Conservation (phyloP, 2,113 vertebrate genomes). For the Stercorarius parasiticus region DNA sequence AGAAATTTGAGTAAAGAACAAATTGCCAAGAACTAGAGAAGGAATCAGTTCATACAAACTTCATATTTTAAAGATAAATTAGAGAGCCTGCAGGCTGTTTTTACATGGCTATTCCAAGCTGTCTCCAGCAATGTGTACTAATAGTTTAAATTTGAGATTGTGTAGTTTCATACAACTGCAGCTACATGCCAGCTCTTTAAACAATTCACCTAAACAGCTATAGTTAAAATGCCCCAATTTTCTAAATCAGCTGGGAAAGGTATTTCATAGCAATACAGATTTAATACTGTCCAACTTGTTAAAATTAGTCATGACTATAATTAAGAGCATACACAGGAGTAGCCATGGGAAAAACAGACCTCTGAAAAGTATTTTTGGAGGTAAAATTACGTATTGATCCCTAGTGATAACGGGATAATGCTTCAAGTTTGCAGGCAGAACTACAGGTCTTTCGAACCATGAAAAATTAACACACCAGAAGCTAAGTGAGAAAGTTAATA, state of each 20-base stretch:
- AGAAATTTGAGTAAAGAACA: not conserved
- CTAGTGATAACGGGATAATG: conserved; percentile 42
- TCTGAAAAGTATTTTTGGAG: conserved; percentile 20
- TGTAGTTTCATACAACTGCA: not conserved
- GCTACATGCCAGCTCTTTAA: not conserved
- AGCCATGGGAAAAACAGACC: conserved; percentile 16
- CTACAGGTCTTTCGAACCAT: not conserved
- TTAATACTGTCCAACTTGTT: conserved; percentile 16
- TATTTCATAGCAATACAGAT: not conserved
- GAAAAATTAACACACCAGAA: conserved; percentile 31
- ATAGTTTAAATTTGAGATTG: not conserved
- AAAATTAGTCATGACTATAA: conserved; percentile 39
- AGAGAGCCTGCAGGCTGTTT: not conserved
- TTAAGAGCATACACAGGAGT: conserved; percentile 11
- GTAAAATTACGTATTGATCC: conserved; percentile 54
- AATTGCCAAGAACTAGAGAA: not conserved
- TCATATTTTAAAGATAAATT: not conserved
- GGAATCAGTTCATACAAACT: not conserved
- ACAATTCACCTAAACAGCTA: not conserved
- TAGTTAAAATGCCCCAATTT: not conserved
- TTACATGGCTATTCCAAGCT: not conserved
- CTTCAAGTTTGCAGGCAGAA: conserved; percentile 13
- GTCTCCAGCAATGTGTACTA: not conserved
- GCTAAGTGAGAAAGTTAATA: not conserved
- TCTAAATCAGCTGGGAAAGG: conserved; percentile 2